Base-by-base conservation (phyloP, 2,797 vertebrate species). In the Melanogrammus aeglefinus region DNA sequence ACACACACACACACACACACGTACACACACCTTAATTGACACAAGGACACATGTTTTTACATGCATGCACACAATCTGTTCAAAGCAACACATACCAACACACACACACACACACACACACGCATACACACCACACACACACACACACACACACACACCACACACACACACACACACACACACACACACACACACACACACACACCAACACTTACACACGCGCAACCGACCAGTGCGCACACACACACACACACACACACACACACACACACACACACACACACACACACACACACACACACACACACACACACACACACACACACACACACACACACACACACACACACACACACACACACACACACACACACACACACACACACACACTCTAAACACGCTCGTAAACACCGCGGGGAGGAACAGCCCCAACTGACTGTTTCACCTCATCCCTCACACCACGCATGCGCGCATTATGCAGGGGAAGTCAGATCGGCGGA, bases 351-450 rank as follows among this genome's bases (percentile, higher is more conserved):
- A 63, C 66, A 77, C 73, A 80, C 82, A 85, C 29, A 31, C 29
- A 31, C 29, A 31, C 2, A 31, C 29, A 1, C 1, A 31, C 29
- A 31, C 29, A 77, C 1, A 85, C 7, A 86, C 39, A 83, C 79
- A 89, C 82, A 86, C 78, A 88, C 82, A 91, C 88, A 91, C 39
- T 41, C 39, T 41, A 6, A 41, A 41, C 6, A 6, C 39, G 39
- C 39, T 41, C 39, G 39, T 3, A 41, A 41, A 41, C 39, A 41
- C 39, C 69, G 77, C 73, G 39, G 79, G 79, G 80, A 88, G 86
- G 90, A 82, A 88, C 86, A 92, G 90, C 88, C 88, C 90, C 91
- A 93, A 94, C 93, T 91, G 90, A 92, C 88, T 92, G 87, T 87
- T 94, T 93, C 91, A 93, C 92, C 93, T 92, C 90, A 91, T 91